These are phyloP conservation scores for Hucho hucho DNA, from an alignment of 2,113 vertebrate species.

Conservation along the genomic window DNA sequence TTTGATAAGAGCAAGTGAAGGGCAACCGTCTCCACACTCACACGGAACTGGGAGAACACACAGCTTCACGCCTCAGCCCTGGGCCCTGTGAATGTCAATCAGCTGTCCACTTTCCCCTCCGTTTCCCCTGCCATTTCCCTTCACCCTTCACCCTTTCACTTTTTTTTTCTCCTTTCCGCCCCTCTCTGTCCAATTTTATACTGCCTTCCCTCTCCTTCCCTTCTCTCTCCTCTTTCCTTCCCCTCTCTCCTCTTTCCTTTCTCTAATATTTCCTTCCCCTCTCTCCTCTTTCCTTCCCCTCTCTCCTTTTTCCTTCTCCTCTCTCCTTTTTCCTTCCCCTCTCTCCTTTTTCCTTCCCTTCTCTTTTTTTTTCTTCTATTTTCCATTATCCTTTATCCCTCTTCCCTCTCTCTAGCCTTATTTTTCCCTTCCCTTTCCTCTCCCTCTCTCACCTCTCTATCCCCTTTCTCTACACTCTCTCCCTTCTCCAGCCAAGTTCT, in stretches of 20 bases:
- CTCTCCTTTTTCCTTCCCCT: no score
- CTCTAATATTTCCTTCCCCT: no score
- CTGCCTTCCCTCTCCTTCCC: not conserved
- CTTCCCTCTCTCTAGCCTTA: not conserved
- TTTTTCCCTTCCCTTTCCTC: no score
- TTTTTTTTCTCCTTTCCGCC: not conserved
- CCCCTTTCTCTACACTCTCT: not conserved
- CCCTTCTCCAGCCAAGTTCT: not conserved
- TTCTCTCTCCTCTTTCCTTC: not conserved
- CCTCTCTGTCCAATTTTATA: not conserved
- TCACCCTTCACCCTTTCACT: not conserved
- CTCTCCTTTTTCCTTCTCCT: no score
- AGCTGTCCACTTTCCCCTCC: not conserved
- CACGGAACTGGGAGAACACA: not conserved
- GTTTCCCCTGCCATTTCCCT: not conserved
- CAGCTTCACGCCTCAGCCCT: slow-evolving; percentile 9
- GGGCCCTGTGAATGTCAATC: slow-evolving; percentile 29
- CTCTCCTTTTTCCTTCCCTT: no score
- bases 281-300: no score
- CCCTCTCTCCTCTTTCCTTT: no score
- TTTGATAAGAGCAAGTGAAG: slow-evolving; percentile 28
- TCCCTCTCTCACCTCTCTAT: not conserved
- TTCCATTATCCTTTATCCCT: no score
- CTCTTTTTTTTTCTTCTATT: not conserved
- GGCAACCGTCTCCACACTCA: not conserved